Evolutionary conservation across 2,888 invertebrate genomes (phyloP).

Genomic region (Helleia helle): DNA sequence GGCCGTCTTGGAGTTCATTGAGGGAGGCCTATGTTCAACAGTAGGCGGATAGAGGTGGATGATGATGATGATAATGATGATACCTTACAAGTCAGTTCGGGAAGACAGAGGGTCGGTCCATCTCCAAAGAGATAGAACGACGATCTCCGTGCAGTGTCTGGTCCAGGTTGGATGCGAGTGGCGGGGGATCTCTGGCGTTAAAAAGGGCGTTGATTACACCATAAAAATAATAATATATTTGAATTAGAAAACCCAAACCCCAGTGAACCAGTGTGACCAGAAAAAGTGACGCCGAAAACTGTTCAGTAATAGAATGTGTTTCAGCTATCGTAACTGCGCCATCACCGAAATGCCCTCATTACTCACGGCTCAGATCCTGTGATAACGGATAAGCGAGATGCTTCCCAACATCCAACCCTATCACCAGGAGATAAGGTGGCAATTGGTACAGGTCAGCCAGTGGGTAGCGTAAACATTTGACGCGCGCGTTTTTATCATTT

Average conservation of each 20-base stretch:
- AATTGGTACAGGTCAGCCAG: conserved; percentile 8
- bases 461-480: conserved; percentile 16
- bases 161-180: too few relatives aligned
- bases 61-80: too few relatives aligned
- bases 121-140: too few relatives aligned
- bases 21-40: too few relatives aligned
- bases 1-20: too few relatives aligned
- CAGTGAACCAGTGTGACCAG: neutral
- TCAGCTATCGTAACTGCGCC: conserved; percentile 29
- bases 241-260: neutral
- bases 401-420: conserved; percentile 10
- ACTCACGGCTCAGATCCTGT: conserved; percentile 23
- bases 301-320: conserved; percentile 10
- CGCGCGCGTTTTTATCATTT: conserved; percentile 20
- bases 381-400: conserved; percentile 19
- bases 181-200: too few relatives aligned
- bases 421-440: neutral
- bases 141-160: too few relatives aligned
- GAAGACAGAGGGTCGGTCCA: too few relatives aligned
- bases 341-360: conserved; percentile 31
- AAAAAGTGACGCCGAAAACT: conserved; percentile 4
- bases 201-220: too few relatives aligned
- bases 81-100: too few relatives aligned
- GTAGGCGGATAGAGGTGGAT: too few relatives aligned
- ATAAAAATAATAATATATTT: too few relatives aligned